Evolutionary conservation across 2,888 invertebrate species (phyloP).

Genomic region (Rhagium mordax): DNA sequence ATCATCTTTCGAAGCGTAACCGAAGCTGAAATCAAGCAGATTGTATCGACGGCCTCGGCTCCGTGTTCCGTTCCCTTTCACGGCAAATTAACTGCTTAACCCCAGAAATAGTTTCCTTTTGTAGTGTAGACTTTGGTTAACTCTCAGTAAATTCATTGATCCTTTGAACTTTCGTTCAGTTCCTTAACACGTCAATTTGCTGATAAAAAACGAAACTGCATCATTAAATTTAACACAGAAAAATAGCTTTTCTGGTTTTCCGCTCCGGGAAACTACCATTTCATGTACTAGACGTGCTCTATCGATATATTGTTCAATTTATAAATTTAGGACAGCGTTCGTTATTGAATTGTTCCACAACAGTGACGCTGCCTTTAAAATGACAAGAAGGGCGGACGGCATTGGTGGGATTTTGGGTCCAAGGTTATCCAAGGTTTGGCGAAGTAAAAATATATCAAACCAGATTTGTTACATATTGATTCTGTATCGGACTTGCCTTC

Average conservation of each 20-base stretch:
- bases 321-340: conserved; percentile 25
- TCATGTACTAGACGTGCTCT: conserved; percentile 16
- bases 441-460: background rate
- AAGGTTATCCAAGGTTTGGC: background rate
- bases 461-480: no score
- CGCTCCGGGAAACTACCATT: background rate
- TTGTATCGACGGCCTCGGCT: conserved; percentile 48
- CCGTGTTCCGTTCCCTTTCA: conserved; percentile 56
- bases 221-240: conserved; percentile 24
- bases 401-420: background rate
- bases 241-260: conserved; percentile 27
- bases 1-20: conserved; percentile 3
- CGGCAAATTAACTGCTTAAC: conserved; percentile 60
- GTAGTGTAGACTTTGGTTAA: conserved; percentile 54
- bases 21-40: conserved; percentile 33
- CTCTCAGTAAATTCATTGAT: conserved; percentile 54
- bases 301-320: conserved; percentile 29
- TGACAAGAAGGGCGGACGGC: background rate
- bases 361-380: background rate
- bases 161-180: conserved; percentile 49
- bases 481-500: no score
- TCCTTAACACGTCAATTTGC: conserved; percentile 37
- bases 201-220: conserved; percentile 26
- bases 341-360: conserved; percentile 26
- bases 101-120: conserved; percentile 57